phyloP scores from a whole-genome alignment of 2,797 vertebrate genomes.

The Amniataba percoides region DNA sequence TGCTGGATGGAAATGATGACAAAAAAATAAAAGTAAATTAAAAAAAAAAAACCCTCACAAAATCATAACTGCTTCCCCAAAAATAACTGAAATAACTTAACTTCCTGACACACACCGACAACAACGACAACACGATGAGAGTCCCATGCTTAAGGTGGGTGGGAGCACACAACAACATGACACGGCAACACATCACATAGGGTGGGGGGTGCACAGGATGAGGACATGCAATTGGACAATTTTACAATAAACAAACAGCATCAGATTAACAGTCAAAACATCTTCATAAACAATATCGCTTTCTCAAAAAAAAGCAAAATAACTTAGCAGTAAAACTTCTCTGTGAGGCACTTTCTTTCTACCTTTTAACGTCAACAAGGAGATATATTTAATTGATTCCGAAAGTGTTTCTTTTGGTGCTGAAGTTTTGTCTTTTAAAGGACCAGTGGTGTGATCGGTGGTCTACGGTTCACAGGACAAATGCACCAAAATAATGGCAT shows the following conservation, averaged over 20 bases:
- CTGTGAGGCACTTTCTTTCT: background rate
- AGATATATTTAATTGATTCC: background rate
- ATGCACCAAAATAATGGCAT: slow-evolving; percentile 16
- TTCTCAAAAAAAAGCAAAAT: background rate
- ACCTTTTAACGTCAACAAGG: background rate
- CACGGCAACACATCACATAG: slow-evolving; percentile 68
- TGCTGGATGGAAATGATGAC: slow-evolving; percentile 75
- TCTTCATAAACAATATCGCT: background rate
- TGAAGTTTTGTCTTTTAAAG: slow-evolving; percentile 41
- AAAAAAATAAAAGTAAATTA: slow-evolving; percentile 43
- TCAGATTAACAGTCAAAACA: slow-evolving; percentile 23
- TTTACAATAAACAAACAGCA: slow-evolving; percentile 38
- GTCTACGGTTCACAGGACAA: slow-evolving; percentile 41
- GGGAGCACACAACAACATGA: slow-evolving; percentile 72
- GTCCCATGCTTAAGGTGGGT: slow-evolving; percentile 78
- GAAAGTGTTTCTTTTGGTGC: background rate
- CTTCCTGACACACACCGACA: slow-evolving; percentile 60
- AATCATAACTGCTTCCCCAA: slow-evolving; percentile 56
- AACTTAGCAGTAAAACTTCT: background rate
- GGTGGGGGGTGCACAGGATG: slow-evolving; percentile 67
- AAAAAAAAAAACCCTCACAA: slow-evolving; percentile 34
- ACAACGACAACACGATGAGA: slow-evolving; percentile 68
- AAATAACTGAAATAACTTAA: slow-evolving; percentile 54
- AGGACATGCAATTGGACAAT: slow-evolving; percentile 80
- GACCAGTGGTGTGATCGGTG: slow-evolving; percentile 73